Evolutionary conservation across 2,888 invertebrate species (phyloP), one percentile per base, ranked within the genome.

Genomic region (Phrixothrix hirtus): DNA sequence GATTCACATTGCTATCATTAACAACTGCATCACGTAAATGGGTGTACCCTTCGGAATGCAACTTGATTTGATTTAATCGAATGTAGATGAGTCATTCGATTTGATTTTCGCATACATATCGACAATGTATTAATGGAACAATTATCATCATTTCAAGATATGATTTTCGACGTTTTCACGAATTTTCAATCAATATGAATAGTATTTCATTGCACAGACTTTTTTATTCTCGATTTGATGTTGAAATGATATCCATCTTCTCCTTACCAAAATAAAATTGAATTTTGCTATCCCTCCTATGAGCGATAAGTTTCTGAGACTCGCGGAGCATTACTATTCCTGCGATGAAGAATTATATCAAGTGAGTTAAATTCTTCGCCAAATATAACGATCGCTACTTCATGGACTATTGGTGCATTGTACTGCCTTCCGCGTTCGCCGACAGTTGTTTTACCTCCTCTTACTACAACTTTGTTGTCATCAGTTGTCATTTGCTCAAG

Each of bases 71-170:
- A 38, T 66, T 66, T 27, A 50, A 60, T 37, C 60, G 34, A 16
- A 73, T 59, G 55, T 50, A 72, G 39, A 43, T 34, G 29, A 71
- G 44, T 35, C 68, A 60, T 60, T 71, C 70, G 3, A 60, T 63
- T 59, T 71, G 2, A 70, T 66, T 65, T 71, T 71, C 1, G 57
- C 68, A 50, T 67, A 72, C 70, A 70, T 69, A 57, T 71, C 68
- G 21, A 71, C 70, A 21, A 61, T 45, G 51, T 57, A 72, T 55
- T 71, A 70, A 43, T 66, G 60, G 43, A 64, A 67, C 9, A 70
- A 27, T 14, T 47, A 51, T 2, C 66, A 58, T 55, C 25, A 66
- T 35, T 57, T 38, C 26, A 65, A 34, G 3, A 71, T 54, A 43
- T 64, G 53, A 47, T 69, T 68, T 3, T 57, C 42, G 26, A 36